These are phyloP conservation scores for Neotoxoptera formosana DNA, from an alignment of 1,140 invertebrate species.

Conservation along the genomic window DNA sequence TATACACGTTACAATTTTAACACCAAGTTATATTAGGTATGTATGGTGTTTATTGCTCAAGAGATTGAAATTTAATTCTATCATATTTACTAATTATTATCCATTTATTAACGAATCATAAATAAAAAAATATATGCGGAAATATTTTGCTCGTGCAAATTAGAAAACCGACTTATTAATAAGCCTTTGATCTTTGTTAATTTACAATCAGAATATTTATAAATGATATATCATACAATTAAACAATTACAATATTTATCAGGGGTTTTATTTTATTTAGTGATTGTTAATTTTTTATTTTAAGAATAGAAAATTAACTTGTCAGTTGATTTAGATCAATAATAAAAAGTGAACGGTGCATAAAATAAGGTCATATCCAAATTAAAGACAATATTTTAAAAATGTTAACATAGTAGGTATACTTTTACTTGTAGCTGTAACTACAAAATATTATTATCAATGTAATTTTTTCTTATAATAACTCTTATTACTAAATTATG, in stretches of 20 bases:
- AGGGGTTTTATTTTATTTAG: background rate
- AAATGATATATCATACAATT: background rate
- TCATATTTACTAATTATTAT: background rate
- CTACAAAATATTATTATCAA: background rate
- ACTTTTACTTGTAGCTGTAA: background rate
- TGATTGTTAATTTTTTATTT: background rate
- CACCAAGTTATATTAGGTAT: background rate
- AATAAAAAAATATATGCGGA: background rate
- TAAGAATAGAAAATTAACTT: background rate
- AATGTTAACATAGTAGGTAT: background rate
- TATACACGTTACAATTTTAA: background rate
- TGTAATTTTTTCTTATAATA: background rate
- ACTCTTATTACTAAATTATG: background rate
- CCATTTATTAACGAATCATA: background rate
- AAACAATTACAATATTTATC: background rate
- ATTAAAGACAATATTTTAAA: background rate
- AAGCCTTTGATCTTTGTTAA: background rate
- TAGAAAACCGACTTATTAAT: background rate
- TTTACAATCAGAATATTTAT: background rate
- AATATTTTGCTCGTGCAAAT: background rate
- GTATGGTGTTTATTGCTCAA: background rate
- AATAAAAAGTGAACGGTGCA: background rate
- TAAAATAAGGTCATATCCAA: background rate
- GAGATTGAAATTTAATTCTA: background rate
- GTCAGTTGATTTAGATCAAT: background rate